These are phyloP conservation scores for Dermolepida albohirtum DNA, from an alignment of 2,888 invertebrate genomes.

Conservation along the genomic window DNA sequence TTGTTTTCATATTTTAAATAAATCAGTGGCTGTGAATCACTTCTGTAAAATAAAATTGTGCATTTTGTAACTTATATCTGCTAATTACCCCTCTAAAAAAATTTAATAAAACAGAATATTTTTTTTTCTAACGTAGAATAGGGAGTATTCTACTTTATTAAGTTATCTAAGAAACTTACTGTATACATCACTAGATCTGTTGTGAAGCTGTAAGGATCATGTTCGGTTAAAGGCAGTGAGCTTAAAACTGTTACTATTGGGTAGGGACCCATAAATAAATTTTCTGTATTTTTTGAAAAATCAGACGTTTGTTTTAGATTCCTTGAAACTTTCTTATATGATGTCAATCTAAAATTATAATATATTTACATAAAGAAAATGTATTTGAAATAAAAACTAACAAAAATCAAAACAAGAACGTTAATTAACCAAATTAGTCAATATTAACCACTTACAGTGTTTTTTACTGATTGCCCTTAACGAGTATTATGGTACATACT, in stretches of 20 bases:
- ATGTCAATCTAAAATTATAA: slow-evolving; percentile 56
- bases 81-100: too few relatives aligned
- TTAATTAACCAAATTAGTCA: neutral
- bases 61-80: too few relatives aligned
- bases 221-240: slow-evolving; percentile 71
- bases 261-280: slow-evolving; percentile 53
- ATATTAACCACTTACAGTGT: too few relatives aligned
- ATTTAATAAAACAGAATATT: too few relatives aligned
- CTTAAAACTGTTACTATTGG: slow-evolving; percentile 67
- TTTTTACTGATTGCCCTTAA: too few relatives aligned
- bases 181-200: slow-evolving; percentile 73
- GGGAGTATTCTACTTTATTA: too few relatives aligned
- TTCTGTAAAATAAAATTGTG: too few relatives aligned
- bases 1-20: too few relatives aligned
- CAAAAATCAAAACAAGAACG: neutral
- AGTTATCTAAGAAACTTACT: slow-evolving; percentile 65
- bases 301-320: slow-evolving; percentile 65
- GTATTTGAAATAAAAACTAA: neutral
- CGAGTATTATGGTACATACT: too few relatives aligned
- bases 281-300: slow-evolving; percentile 57
- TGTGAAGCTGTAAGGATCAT: slow-evolving; percentile 75
- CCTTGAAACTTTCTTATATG: slow-evolving; percentile 64
- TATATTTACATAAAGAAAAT: neutral
- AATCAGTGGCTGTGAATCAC: too few relatives aligned
- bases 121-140: too few relatives aligned